Conservation (phyloP, 2,888 invertebrate species). For the Synergus umbraculus region DNA sequence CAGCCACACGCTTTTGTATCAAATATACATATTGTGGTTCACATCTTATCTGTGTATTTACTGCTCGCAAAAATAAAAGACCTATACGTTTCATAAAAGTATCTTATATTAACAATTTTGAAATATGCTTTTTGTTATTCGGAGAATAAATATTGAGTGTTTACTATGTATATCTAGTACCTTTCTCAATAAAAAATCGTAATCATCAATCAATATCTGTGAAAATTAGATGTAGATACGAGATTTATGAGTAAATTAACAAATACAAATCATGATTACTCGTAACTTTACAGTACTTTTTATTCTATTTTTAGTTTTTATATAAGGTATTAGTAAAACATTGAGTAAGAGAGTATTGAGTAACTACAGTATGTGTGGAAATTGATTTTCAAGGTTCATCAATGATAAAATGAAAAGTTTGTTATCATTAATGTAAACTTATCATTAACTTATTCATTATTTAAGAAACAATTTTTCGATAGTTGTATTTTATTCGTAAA, state of each 20-base stretch:
- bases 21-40: background rate
- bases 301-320: background rate
- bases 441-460: background rate
- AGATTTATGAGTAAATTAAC: no score
- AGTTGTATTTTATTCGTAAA: background rate
- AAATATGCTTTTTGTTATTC: background rate
- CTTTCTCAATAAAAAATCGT: background rate
- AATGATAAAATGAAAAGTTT: background rate
- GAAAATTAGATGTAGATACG: no score
- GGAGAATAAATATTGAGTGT: no score
- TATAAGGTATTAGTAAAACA: background rate
- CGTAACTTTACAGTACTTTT: background rate
- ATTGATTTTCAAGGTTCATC: background rate
- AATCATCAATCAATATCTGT: background rate
- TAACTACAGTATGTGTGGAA: background rate
- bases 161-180: no score
- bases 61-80: background rate
- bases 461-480: background rate
- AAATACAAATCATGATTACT: background rate
- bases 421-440: background rate
- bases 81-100: background rate
- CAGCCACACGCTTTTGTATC: background rate
- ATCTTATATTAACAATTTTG: background rate
- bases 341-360: background rate
- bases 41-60: background rate